phyloP scores from a whole-genome alignment of 2,113 vertebrate genomes.

The Myrmecobius fasciatus region DNA sequence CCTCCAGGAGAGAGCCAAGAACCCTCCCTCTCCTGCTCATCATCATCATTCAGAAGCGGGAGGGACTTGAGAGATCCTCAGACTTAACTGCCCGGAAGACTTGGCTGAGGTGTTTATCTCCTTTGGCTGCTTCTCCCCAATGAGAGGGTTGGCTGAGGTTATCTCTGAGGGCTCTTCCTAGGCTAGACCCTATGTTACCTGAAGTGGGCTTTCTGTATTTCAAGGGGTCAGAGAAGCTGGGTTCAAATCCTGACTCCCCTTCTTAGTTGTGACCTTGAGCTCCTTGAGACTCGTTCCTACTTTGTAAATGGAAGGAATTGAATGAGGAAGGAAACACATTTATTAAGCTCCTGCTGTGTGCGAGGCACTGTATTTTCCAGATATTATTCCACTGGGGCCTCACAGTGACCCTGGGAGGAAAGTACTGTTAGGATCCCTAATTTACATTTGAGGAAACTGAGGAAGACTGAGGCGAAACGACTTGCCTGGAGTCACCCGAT shows the following conservation, averaged over 20 bases:
- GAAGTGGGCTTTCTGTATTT: background rate
- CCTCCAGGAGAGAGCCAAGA: no score
- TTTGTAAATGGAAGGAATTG: background rate
- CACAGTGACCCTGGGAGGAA: background rate
- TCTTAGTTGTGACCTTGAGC: background rate
- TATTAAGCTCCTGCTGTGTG: background rate
- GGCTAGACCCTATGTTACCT: background rate
- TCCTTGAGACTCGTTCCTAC: background rate
- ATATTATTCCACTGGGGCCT: conserved; percentile 16
- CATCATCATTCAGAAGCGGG: background rate
- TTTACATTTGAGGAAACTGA: conserved; percentile 18
- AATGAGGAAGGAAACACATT: background rate
- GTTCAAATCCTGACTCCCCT: background rate
- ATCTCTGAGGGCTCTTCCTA: background rate
- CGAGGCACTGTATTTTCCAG: background rate
- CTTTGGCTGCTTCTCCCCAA: background rate
- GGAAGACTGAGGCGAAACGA: background rate
- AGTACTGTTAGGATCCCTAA: background rate
- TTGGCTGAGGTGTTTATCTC: background rate
- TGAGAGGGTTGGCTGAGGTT: background rate
- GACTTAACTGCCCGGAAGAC: background rate
- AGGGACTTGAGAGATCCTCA: background rate
- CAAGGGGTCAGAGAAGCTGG: background rate
- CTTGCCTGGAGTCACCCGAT: background rate
- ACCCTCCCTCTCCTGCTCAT: background rate